Conservation (phyloP, 2,888 invertebrate species). For the Eupithecia insigniata region DNA sequence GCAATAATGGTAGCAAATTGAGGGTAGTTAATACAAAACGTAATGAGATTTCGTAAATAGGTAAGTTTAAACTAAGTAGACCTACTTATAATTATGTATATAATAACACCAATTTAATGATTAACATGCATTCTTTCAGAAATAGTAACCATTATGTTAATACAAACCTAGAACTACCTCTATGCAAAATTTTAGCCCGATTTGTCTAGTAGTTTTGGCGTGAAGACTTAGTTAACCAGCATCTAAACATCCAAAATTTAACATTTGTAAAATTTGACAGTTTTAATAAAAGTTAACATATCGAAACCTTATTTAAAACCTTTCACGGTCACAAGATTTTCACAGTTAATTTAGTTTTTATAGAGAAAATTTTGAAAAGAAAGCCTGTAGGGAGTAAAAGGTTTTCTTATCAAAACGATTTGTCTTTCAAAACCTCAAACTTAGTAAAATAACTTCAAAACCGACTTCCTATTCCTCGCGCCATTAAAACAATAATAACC, state of each 20-base stretch:
- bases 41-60: no score
- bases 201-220: background rate
- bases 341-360: background rate
- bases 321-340: background rate
- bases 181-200: background rate
- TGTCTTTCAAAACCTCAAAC: slow-evolving; percentile 19
- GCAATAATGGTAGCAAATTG: no score
- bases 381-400: background rate
- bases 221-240: background rate
- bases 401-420: background rate
- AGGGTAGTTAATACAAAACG: no score
- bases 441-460: slow-evolving; percentile 14
- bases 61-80: no score
- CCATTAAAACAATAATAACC: slow-evolving; percentile 53
- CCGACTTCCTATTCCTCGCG: slow-evolving; percentile 30
- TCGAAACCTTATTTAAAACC: no score
- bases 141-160: background rate
- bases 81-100: no score
- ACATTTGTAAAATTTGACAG: background rate
- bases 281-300: no score
- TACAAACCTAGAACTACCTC: background rate
- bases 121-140: background rate
- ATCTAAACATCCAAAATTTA: background rate
- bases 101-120: no score
- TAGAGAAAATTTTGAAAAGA: background rate